These are phyloP conservation scores for Nephila pilipes DNA, from an alignment of 1,140 invertebrate species.

Conservation along the genomic window DNA sequence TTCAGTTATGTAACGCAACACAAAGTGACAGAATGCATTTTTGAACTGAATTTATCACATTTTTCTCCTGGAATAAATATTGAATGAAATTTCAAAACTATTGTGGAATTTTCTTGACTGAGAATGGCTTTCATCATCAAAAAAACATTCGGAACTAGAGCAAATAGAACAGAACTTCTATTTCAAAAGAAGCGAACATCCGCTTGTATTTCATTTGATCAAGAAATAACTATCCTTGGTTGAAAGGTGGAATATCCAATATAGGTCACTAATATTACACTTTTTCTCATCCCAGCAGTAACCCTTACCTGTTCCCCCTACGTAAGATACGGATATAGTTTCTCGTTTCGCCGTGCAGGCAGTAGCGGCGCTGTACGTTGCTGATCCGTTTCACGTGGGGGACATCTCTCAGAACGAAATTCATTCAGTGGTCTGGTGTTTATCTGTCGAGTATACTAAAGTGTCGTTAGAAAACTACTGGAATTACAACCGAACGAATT, in stretches of 20 bases:
- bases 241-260: conserved; percentile 23
- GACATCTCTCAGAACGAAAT: not conserved
- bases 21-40: too few relatives aligned
- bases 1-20: too few relatives aligned
- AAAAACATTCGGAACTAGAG: not conserved
- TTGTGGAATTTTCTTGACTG: not conserved
- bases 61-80: too few relatives aligned
- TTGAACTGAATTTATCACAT: too few relatives aligned
- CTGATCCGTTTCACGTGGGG: conserved; percentile 26
- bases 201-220: conserved; percentile 36
- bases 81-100: too few relatives aligned
- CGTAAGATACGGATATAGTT: not conserved
- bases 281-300: conserved; percentile 13
- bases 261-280: conserved; percentile 64
- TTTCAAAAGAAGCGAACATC: conserved; percentile 6
- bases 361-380: not conserved
- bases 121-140: not conserved
- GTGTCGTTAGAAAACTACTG: not conserved
- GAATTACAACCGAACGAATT: conserved; percentile 12
- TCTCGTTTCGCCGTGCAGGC: not conserved
- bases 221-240: conserved; percentile 16
- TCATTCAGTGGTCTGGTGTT: conserved; percentile 15
- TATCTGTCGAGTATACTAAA: not conserved
- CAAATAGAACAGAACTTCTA: not conserved
- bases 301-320: not conserved